Evolutionary conservation across 2,888 invertebrate species (phyloP).

Genomic region (Gerris lacustris): DNA sequence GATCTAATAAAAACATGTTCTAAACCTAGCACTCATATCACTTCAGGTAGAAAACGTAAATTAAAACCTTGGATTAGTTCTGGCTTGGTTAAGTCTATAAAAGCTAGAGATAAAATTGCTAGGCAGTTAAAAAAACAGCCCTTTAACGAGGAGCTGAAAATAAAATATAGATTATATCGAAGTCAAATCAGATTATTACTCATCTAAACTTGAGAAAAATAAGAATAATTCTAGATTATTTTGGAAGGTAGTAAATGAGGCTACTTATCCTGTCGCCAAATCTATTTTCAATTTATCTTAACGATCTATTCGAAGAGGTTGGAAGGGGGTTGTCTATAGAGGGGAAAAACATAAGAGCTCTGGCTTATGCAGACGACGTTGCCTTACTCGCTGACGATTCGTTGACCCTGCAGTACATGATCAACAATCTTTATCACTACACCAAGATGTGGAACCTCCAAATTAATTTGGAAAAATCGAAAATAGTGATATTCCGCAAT

Average conservation of each 20-base stretch:
- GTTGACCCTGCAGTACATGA: too few relatives aligned
- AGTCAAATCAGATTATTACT: conserved; percentile 9
- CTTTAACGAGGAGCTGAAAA: conserved; percentile 9
- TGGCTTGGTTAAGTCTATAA: conserved; percentile 14
- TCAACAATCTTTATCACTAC: too few relatives aligned
- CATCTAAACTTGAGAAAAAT: background rate
- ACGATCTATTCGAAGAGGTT: too few relatives aligned
- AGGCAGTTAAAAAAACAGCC: conserved; percentile 15
- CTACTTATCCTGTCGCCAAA: too few relatives aligned
- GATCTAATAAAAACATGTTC: background rate
- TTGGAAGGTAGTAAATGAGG: background rate
- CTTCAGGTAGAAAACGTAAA: background rate
- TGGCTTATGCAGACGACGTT: too few relatives aligned
- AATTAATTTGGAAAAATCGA: too few relatives aligned
- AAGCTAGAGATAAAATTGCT: conserved; percentile 15
- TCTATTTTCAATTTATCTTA: too few relatives aligned
- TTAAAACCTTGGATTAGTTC: conserved; percentile 15
- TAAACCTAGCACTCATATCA: background rate
- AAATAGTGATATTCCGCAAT: too few relatives aligned
- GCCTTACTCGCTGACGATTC: too few relatives aligned
- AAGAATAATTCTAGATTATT: background rate
- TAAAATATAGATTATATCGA: background rate
- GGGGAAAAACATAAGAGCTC: too few relatives aligned
- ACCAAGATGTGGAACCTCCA: too few relatives aligned
- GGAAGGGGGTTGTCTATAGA: too few relatives aligned